These are phyloP conservation scores for Trachythela sp. DNA, from an alignment of 64 coral and sea anemone genomes.

Conservation along the genomic window DNA sequence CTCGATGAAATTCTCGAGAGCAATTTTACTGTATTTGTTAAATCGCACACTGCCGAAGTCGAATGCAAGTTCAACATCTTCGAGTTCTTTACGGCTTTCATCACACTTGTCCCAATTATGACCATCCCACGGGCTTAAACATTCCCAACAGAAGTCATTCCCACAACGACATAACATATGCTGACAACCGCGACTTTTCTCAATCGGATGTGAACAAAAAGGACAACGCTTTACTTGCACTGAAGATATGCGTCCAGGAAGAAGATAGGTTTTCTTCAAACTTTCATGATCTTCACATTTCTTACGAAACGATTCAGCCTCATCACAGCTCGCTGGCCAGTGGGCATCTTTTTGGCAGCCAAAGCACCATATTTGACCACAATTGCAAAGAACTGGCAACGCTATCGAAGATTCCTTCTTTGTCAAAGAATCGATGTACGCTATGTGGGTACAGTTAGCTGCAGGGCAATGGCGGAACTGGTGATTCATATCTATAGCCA, in stretches of 20 bases:
- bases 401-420: background rate
- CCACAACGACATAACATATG: constrained; percentile 54
- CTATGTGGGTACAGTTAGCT: constrained; percentile 41
- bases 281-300: background rate
- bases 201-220: constrained; percentile 53
- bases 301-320: constrained; percentile 55
- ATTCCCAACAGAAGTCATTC: constrained; percentile 60
- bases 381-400: constrained; percentile 58
- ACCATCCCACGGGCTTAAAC: constrained; percentile 33
- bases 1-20: constrained; percentile 10
- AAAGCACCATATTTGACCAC: constrained; percentile 72
- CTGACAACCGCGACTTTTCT: constrained; percentile 59
- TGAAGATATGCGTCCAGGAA: constrained; percentile 52
- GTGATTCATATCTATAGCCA: constrained; percentile 33
- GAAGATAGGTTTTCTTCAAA: constrained; percentile 24
- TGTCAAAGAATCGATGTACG: background rate
- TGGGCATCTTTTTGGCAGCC: constrained; percentile 67
- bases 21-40: constrained; percentile 48
- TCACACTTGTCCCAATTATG: constrained; percentile 13
- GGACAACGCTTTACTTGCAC: constrained; percentile 56
- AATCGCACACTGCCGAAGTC: constrained; percentile 43
- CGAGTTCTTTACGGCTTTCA: constrained; percentile 21
- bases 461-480: constrained; percentile 55
- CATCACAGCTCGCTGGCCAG: constrained; percentile 75
- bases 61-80: constrained; percentile 51